These are phyloP conservation scores for Synanthedon vespiformis DNA, from an alignment of 2,888 invertebrate species.

Conservation along the genomic window DNA sequence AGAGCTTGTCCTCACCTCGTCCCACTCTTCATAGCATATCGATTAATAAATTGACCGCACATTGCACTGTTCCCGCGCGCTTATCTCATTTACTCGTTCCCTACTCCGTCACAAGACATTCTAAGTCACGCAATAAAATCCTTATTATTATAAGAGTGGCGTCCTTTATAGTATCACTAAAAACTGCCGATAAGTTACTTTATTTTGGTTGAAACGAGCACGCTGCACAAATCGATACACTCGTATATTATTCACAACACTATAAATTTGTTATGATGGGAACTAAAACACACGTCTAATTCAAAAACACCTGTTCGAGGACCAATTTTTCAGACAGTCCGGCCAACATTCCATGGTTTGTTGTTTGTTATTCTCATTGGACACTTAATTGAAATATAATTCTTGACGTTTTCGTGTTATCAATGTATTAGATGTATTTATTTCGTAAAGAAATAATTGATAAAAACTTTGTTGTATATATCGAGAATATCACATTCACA, in stretches of 20 bases:
- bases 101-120: slow-evolving; percentile 6
- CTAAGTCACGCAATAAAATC: slow-evolving; percentile 4
- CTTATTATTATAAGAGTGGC: slow-evolving; percentile 15
- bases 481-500: slow-evolving; percentile 54
- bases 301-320: slow-evolving; percentile 84
- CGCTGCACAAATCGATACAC: slow-evolving; percentile 51
- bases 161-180: slow-evolving; percentile 17
- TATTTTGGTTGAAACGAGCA: slow-evolving; percentile 10
- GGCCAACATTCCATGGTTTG: slow-evolving; percentile 44
- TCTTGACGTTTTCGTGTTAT: slow-evolving; percentile 7
- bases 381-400: slow-evolving; percentile 8
- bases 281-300: slow-evolving; percentile 71
- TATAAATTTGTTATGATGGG: slow-evolving; percentile 64
- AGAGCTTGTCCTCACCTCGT: slow-evolving; percentile 50
- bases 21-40: slow-evolving; percentile 32
- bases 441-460: slow-evolving; percentile 17
- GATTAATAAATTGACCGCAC: slow-evolving; percentile 12
- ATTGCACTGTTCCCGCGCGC: slow-evolving; percentile 16
- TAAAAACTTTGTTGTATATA: slow-evolving; percentile 41
- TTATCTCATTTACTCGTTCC: slow-evolving; percentile 13
- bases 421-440: slow-evolving; percentile 14
- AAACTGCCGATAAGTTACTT: slow-evolving; percentile 5
- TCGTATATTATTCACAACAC: slow-evolving; percentile 60
- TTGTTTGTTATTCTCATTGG: slow-evolving; percentile 18
- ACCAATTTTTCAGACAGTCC: slow-evolving; percentile 76